These are phyloP conservation scores for Epinotia demarniana DNA, from an alignment of 2,888 invertebrate genomes.

Conservation along the genomic window DNA sequence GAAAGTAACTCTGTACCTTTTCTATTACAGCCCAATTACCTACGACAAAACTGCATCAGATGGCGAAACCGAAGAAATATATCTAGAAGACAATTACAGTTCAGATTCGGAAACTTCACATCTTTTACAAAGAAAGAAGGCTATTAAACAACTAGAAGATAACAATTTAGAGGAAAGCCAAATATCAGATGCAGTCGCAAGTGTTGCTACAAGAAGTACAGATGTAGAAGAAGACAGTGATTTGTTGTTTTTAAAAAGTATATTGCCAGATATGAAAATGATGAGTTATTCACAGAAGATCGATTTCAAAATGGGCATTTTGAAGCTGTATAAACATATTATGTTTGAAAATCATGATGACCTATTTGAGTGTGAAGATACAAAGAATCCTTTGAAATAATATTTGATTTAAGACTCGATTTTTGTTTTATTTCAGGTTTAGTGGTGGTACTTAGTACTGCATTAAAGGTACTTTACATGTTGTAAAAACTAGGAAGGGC, in stretches of 20 bases:
- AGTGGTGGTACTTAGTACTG: conserved; percentile 10
- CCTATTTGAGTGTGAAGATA: neutral
- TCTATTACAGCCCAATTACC: neutral
- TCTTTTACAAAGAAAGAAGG: conserved; percentile 3
- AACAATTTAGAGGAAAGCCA: neutral
- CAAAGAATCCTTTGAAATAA: conserved; percentile 19
- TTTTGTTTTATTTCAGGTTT: neutral
- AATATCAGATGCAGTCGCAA: neutral
- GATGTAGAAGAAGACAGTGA: conserved; percentile 22
- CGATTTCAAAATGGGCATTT: conserved; percentile 32
- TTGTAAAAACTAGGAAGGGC: no score
- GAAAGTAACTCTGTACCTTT: no score
- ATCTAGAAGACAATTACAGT: conserved; percentile 18
- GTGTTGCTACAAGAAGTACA: neutral
- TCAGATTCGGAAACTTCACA: conserved; percentile 6
- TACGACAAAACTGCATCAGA: neutral
- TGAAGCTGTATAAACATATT: conserved; percentile 33
- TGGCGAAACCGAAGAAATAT: conserved; percentile 27
- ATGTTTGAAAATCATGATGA: neutral
- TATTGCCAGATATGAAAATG: conserved; percentile 23
- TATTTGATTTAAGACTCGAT: neutral
- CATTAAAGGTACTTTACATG: no score
- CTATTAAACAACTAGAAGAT: neutral
- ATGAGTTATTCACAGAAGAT: conserved; percentile 28
- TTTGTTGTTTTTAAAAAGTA: conserved; percentile 30